phyloP scores from a whole-genome alignment of 2,888 invertebrate genomes.

The Harpalus rufipes region DNA sequence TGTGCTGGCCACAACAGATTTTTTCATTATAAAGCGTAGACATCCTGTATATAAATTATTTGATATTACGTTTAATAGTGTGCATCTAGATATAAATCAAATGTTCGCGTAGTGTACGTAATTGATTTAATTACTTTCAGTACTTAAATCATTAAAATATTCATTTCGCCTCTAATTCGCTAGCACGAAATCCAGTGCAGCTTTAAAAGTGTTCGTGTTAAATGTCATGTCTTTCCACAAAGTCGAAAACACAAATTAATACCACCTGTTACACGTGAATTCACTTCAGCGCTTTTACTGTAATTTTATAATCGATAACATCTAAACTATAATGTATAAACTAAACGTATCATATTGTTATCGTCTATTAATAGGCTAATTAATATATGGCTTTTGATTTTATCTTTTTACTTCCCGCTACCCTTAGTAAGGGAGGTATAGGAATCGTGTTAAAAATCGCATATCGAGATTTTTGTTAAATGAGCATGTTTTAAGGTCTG shows the following conservation, averaged over 20 bases:
- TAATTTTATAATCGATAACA: conserved; percentile 59
- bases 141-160: conserved; percentile 9
- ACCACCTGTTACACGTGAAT: conserved; percentile 62
- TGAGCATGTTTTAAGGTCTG: too few relatives aligned
- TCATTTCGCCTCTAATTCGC: conserved; percentile 27
- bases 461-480: too few relatives aligned
- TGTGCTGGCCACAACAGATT: too few relatives aligned
- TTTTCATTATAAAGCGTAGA: too few relatives aligned
- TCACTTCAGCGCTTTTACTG: conserved; percentile 48
- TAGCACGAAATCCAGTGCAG: conserved; percentile 6
- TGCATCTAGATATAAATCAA: not conserved
- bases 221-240: conserved; percentile 41
- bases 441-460: too few relatives aligned
- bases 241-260: conserved; percentile 58
- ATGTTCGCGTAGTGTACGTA: not conserved
- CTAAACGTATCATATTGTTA: conserved; percentile 16
- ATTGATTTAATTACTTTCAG: not conserved
- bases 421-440: too few relatives aligned
- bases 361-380: not conserved
- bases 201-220: conserved; percentile 31
- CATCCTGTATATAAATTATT: too few relatives aligned
- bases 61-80: too few relatives aligned
- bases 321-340: conserved; percentile 57
- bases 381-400: not conserved
- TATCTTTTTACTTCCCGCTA: too few relatives aligned